Evolutionary conservation across 2,888 invertebrate species (phyloP).

Genomic region (Cosmorhoe ocellata): DNA sequence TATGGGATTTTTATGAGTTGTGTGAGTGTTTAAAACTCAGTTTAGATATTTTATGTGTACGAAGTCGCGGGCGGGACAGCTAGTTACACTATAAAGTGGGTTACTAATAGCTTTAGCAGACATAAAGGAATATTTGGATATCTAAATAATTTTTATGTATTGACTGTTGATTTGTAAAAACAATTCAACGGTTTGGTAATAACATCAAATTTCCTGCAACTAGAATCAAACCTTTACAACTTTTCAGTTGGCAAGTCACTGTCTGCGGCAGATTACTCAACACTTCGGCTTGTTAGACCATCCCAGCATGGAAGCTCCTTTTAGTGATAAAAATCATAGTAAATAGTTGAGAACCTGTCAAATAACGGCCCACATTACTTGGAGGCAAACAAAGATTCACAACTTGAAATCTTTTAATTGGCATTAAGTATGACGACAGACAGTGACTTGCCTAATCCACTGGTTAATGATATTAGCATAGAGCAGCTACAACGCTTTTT

Average conservation of each 20-base stretch:
- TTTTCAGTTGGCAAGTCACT: too few relatives aligned
- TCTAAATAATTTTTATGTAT: too few relatives aligned
- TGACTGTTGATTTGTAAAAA: too few relatives aligned
- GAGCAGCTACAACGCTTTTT: slow-evolving; percentile 46
- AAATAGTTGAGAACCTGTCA: slow-evolving; percentile 47
- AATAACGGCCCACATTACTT: slow-evolving; percentile 65
- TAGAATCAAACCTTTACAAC: background rate
- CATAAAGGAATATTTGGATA: too few relatives aligned
- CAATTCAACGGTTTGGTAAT: too few relatives aligned
- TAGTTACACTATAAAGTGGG: background rate
- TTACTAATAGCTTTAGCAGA: background rate
- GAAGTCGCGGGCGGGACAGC: too few relatives aligned
- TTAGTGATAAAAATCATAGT: slow-evolving; percentile 25
- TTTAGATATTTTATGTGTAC: too few relatives aligned
- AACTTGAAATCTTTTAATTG: slow-evolving; percentile 81
- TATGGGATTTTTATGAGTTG: too few relatives aligned
- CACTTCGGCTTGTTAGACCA: background rate
- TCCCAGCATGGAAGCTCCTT: slow-evolving; percentile 25
- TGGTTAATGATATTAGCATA: slow-evolving; percentile 58
- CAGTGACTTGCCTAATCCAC: slow-evolving; percentile 78
- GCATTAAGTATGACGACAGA: slow-evolving; percentile 80
- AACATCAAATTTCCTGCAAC: too few relatives aligned
- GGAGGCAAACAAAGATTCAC: slow-evolving; percentile 78
- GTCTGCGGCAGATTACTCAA: background rate
- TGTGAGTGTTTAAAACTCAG: too few relatives aligned